Conservation (phyloP, 2,113 vertebrate species). For the Burhinus oedicnemus region DNA sequence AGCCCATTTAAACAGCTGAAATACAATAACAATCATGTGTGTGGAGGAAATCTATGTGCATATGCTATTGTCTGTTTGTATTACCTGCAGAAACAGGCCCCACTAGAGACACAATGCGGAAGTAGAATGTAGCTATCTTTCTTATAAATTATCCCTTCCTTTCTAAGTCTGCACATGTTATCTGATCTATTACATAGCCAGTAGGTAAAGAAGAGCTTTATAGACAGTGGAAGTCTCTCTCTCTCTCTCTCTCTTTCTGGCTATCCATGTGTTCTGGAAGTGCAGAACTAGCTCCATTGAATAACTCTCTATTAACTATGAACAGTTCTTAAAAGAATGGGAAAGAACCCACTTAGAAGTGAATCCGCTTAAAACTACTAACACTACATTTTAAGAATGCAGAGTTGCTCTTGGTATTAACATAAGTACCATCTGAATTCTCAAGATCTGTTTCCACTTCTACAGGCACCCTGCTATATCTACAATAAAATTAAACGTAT, state of each 20-base stretch:
- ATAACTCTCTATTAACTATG: neutral
- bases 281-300: neutral
- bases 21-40: rapidly evolving
- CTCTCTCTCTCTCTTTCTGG: neutral
- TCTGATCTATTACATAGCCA: neutral
- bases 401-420: neutral
- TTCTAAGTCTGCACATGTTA: neutral
- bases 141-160: neutral
- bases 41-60: neutral
- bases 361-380: neutral
- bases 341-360: slow-evolving; percentile 15
- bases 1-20: neutral
- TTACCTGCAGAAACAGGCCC: neutral
- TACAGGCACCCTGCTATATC: neutral
- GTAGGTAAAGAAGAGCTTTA: neutral
- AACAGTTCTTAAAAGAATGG: neutral
- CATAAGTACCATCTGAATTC: neutral
- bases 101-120: neutral
- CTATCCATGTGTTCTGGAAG: neutral
- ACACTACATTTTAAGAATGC: neutral
- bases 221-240: neutral
- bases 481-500: neutral
- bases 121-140: neutral
- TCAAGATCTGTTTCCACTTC: neutral
- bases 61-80: neutral